Base-by-base conservation (phyloP, 2,113 vertebrate species). In the Atherinomorus stipes region DNA sequence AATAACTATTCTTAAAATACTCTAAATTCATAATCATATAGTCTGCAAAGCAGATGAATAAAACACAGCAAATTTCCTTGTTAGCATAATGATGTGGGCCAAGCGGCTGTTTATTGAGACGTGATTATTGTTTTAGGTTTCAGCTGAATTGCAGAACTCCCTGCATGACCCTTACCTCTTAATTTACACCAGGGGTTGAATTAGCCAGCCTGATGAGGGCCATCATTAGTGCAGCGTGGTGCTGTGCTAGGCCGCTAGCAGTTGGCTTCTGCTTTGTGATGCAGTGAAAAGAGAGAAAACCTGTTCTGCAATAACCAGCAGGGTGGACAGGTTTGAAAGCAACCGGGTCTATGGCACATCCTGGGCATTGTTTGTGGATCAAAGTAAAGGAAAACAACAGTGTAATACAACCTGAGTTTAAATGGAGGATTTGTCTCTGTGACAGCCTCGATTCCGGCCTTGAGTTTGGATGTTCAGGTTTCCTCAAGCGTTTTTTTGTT, bases 1-100 rank as follows among this genome's bases (percentile, higher is more conserved):
- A 89, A 81, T 81, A 86, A 75, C 63, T 68, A 28, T 74, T 69
- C 73, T 13, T 64, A 57, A 65, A 83, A 40, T 83, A 76, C 76
- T 81, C 83, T 71, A 86, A 82, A 90, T 89, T 89, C 83, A 86
- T 83, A 85, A 86, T 84, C 89, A 85, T 86, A 73, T 58, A 58
- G 51, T 75, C 50, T 61, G 40, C 61, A 28, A 51, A 61, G 66
- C 70, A 63, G 64, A 81, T 77, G 77, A 83, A 88, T 81, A 89
- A 86, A 85, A 87, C 76, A 78, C 76, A 74, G 71, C 67, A 75
- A 58, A 75, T 84, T 74, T 73, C 45, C 80, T 78, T 59, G 72
- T 87, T 80, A 66, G 74, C 57, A 66, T 76, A 60, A 18, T 62
- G 81, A 86, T 82, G 42, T 78, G 79, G 83, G 85, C 70, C 88